Percentiles rank a stretch among this genome's conserved stretches.
phyloP scores from a whole-genome alignment of 2,113 vertebrate species.

The Chaenogobius annularis region DNA sequence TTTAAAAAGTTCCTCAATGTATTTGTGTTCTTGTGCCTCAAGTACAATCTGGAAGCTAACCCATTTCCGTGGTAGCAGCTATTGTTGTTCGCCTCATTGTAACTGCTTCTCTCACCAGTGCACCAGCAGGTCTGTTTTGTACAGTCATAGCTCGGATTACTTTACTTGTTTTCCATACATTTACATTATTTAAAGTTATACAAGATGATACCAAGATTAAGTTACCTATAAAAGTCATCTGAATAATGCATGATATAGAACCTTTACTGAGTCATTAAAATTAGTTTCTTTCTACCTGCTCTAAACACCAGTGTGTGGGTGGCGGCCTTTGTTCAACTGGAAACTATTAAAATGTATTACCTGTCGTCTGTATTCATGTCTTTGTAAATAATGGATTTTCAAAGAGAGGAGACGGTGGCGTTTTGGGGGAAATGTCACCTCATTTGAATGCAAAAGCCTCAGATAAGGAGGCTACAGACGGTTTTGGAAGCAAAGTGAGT shows the following conservation, averaged over 20 bases:
- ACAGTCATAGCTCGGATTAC: background rate
- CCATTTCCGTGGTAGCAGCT: too few relatives aligned
- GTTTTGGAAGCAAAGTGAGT: constrained; percentile 17
- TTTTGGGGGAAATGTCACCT: constrained; percentile 17
- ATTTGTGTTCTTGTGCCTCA: too few relatives aligned
- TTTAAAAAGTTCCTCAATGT: too few relatives aligned
- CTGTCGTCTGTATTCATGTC: background rate
- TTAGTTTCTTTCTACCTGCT: background rate
- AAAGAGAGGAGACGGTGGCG: constrained; percentile 14
- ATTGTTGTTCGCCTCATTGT: too few relatives aligned
- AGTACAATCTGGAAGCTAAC: too few relatives aligned
- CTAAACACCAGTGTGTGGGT: background rate
- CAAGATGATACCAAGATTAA: background rate
- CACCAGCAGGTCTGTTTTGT: too few relatives aligned
- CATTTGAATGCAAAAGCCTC: constrained; percentile 9
- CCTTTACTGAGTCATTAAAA: background rate
- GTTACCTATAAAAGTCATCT: background rate
- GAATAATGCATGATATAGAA: background rate
- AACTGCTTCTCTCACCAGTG: too few relatives aligned
- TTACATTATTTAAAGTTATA: background rate
- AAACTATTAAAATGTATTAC: constrained; percentile 5
- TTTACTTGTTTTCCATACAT: background rate
- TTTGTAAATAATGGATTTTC: constrained; percentile 29
- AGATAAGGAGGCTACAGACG: constrained; percentile 8
- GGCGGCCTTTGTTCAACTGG: background rate